These are phyloP conservation scores for Drosophila leonis DNA, from an alignment of 2,888 invertebrate species.

Conservation along the genomic window DNA sequence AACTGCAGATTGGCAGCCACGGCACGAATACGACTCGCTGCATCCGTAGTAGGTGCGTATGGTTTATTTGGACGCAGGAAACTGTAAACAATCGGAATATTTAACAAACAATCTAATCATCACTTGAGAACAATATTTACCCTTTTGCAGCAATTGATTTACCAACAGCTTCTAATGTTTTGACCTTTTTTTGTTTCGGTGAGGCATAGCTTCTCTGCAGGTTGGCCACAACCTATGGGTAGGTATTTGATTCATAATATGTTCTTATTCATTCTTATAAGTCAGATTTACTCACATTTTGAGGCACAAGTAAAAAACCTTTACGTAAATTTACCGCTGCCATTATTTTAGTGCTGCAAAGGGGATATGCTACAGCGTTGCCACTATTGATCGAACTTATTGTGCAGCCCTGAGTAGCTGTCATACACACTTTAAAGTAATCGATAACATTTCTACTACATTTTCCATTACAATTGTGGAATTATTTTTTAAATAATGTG, in stretches of 20 bases:
- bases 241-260: neutral
- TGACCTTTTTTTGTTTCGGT: constrained; percentile 84
- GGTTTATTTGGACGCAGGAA: constrained; percentile 91
- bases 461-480: neutral
- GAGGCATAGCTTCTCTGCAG: constrained; percentile 71
- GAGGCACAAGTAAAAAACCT: constrained; percentile 43
- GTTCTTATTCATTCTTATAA: neutral
- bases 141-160: constrained; percentile 90
- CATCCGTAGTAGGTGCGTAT: constrained; percentile 91
- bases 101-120: neutral
- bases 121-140: constrained; percentile 82
- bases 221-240: constrained; percentile 40
- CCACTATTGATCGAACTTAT: neutral
- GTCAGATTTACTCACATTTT: constrained; percentile 58
- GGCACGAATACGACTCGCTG: constrained; percentile 87
- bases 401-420: constrained; percentile 24
- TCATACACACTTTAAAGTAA: constrained; percentile 9
- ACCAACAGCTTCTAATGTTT: constrained; percentile 87
- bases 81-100: constrained; percentile 85
- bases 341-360: constrained; percentile 46
- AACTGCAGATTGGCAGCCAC: constrained; percentile 88
- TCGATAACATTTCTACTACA: constrained; percentile 12
- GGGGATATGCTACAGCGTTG: constrained; percentile 5
- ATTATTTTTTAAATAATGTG: neutral
- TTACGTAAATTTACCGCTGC: constrained; percentile 70